Percentiles rank a stretch among this genome's conserved stretches.
These are phyloP conservation scores for Potorous gilbertii DNA, from an alignment of 2,797 vertebrate species.

Conservation along the genomic window DNA sequence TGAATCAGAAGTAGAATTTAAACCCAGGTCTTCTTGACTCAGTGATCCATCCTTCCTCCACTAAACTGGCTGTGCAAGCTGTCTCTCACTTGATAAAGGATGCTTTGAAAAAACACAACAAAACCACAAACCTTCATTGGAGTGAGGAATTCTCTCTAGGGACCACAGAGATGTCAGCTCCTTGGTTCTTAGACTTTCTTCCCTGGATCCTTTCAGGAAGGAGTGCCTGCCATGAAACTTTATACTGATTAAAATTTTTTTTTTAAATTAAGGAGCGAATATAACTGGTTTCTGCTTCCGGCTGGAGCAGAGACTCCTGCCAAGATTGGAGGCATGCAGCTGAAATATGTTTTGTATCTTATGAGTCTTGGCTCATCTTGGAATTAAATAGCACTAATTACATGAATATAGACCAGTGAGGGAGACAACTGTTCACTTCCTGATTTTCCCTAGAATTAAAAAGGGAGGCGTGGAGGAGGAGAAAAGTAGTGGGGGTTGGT, in stretches of 20 bases:
- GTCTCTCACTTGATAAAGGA: not conserved
- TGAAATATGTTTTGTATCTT: conserved; percentile 76
- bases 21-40: not conserved
- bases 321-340: conserved; percentile 68
- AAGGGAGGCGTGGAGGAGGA: conserved; percentile 39
- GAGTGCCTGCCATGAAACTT: conserved; percentile 47
- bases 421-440: conserved; percentile 77
- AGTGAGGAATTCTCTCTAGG: conserved; percentile 53
- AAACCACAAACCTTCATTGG: not conserved
- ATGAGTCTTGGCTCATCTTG: conserved; percentile 69
- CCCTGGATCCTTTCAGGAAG: conserved; percentile 50
- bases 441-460: conserved; percentile 67
- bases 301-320: conserved; percentile 65
- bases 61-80: not conserved
- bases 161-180: not conserved
- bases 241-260: not conserved
- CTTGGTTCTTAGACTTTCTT: not conserved
- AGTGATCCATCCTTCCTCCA: not conserved
- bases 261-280: conserved; percentile 51
- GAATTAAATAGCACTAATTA: conserved; percentile 77
- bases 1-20: not conserved
- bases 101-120: not conserved
- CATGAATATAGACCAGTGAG: conserved; percentile 73
- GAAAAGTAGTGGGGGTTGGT: not conserved
- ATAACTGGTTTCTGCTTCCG: conserved; percentile 69